Conservation (phyloP, 2,113 vertebrate genomes). For the Leptocoma aspasia region DNA sequence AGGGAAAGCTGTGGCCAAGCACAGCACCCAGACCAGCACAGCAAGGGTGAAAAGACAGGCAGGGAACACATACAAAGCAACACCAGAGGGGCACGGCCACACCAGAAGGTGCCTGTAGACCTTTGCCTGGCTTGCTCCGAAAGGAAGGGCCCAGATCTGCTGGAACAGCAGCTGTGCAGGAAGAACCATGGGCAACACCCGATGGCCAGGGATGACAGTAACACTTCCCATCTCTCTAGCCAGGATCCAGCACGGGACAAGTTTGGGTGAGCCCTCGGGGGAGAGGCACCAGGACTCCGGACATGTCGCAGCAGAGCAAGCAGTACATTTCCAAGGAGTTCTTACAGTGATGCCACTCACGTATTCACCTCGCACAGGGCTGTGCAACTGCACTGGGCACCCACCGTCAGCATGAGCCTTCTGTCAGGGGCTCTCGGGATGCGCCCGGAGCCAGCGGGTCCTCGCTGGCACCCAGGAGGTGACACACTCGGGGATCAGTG, state of each 20-base stretch:
- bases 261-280: fast-evolving
- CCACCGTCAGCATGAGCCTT: fast-evolving
- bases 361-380: fast-evolving
- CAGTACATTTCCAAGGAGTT: fast-evolving
- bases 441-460: fast-evolving
- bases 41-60: fast-evolving
- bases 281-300: neutral
- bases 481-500: fast-evolving
- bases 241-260: fast-evolving
- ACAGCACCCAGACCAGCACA: neutral
- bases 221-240: neutral
- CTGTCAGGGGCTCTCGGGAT: fast-evolving
- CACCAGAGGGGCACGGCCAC: fast-evolving
- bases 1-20: neutral
- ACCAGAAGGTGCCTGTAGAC: neutral
- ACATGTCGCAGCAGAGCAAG: fast-evolving
- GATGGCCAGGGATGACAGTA: fast-evolving
- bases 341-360: fast-evolving
- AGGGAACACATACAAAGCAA: fast-evolving
- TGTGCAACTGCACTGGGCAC: neutral
- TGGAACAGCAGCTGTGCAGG: fast-evolving
- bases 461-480: fast-evolving
- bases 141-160: neutral
- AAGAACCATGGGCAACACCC: neutral
- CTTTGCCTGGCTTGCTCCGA: fast-evolving